Evolutionary conservation across 2,797 vertebrate species (phyloP).

Genomic region (Danio aesculapii): DNA sequence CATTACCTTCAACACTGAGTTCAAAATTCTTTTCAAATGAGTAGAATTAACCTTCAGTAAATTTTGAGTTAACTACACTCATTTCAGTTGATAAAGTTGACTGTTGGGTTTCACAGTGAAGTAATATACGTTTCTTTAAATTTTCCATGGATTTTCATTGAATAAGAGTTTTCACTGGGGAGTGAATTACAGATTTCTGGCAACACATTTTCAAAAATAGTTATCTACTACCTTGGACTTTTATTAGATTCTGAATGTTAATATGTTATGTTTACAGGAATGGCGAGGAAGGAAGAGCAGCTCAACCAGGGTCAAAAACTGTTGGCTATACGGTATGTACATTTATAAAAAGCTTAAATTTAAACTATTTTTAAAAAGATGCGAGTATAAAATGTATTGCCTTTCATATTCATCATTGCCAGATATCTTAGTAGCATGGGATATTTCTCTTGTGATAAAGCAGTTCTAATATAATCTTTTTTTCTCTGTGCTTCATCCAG

Average conservation of each 20-base stretch:
- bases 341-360: slow-evolving; percentile 9
- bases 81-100: no score
- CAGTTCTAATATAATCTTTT: neutral
- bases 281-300: slow-evolving; percentile 91
- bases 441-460: neutral
- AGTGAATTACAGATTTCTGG: neutral
- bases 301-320: slow-evolving; percentile 87
- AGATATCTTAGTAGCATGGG: neutral
- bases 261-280: slow-evolving; percentile 75
- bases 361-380: neutral
- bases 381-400: neutral
- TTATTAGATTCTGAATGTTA: slow-evolving; percentile 3
- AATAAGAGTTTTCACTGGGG: neutral
- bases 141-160: neutral
- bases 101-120: neutral
- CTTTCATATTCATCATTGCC: neutral
- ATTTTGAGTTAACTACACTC: no score
- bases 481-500: slow-evolving; percentile 71
- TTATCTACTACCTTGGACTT: neutral
- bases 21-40: no score
- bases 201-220: neutral
- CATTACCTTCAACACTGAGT: no score
- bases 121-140: neutral
- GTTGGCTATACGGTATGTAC: slow-evolving; percentile 88
- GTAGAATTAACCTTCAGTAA: no score